Conservation (phyloP, 1,140 invertebrate species). For the Laodelphax striatellus region DNA sequence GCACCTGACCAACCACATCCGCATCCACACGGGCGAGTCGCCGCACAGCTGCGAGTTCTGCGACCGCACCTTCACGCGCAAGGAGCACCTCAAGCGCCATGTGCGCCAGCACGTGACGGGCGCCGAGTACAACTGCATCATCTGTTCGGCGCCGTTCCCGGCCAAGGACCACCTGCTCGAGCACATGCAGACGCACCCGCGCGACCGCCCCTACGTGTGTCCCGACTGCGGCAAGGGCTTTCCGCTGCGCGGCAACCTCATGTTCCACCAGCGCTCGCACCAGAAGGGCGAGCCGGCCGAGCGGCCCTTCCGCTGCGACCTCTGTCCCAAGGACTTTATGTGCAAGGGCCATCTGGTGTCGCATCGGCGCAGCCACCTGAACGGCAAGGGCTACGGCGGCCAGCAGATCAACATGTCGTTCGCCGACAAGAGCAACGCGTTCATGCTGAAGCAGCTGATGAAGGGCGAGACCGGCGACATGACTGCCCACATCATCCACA, state of each 20-base stretch:
- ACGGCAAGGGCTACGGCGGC: slow-evolving; percentile 65
- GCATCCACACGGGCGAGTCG: slow-evolving; percentile 63
- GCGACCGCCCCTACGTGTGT: slow-evolving; percentile 43
- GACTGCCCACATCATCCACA: slow-evolving; percentile 22
- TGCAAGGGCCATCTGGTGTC: slow-evolving; percentile 85
- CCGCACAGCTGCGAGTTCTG: slow-evolving; percentile 72
- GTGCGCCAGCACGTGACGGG: slow-evolving; percentile 83
- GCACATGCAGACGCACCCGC: slow-evolving; percentile 70
- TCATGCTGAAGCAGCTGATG: slow-evolving; percentile 31
- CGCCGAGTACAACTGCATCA: slow-evolving; percentile 71
- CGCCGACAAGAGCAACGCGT: slow-evolving; percentile 61
- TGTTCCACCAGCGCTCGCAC: slow-evolving; percentile 81
- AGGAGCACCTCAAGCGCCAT: slow-evolving; percentile 71
- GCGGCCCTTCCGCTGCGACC: slow-evolving; percentile 85
- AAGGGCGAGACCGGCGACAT: slow-evolving; percentile 38
- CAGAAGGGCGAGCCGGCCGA: slow-evolving; percentile 73
- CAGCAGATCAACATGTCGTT: slow-evolving; percentile 62
- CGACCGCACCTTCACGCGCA: slow-evolving; percentile 67
- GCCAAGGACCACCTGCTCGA: slow-evolving; percentile 76
- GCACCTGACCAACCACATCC: slow-evolving; percentile 80
- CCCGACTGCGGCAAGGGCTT: slow-evolving; percentile 27
- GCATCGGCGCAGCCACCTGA: slow-evolving; percentile 76
- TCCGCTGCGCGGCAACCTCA: slow-evolving; percentile 27
- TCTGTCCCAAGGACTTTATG: slow-evolving; percentile 94
- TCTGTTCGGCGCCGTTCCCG: slow-evolving; percentile 77